A percentile compares a stretch with the other conserved stretches of the same genome.
These are phyloP conservation scores for Acanthosepion pharaonis DNA, from an alignment of 2,888 invertebrate genomes.

Conservation along the genomic window DNA sequence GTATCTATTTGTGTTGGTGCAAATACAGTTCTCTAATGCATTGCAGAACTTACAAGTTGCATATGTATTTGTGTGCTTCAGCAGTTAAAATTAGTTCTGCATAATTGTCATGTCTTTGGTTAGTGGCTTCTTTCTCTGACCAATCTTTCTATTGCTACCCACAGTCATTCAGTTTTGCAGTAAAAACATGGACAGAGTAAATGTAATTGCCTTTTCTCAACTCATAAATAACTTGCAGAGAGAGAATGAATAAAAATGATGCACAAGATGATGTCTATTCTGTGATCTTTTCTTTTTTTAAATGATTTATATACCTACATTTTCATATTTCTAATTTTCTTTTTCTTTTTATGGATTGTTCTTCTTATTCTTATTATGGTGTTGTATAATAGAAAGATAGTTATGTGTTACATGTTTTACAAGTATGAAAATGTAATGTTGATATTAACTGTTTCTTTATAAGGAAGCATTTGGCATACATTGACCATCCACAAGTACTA, in stretches of 20 bases:
- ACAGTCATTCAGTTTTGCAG: not conserved
- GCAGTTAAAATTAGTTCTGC: not conserved
- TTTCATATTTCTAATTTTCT: too few relatives aligned
- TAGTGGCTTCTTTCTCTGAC: not conserved
- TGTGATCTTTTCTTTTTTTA: too few relatives aligned
- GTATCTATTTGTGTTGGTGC: too few relatives aligned
- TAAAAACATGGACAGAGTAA: not conserved
- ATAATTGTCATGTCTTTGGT: not conserved
- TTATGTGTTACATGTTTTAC: too few relatives aligned
- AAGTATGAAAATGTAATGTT: too few relatives aligned
- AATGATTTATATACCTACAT: too few relatives aligned
- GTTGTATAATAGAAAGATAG: not conserved
- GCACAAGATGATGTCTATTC: not conserved
- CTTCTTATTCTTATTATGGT: not conserved
- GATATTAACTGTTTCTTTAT: too few relatives aligned
- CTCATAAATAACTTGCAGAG: not conserved
- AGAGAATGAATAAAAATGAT: not conserved
- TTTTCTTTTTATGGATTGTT: too few relatives aligned
- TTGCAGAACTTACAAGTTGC: not conserved
- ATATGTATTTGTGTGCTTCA: not conserved
- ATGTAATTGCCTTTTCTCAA: not conserved
- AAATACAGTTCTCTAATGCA: too few relatives aligned
- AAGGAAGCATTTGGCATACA: too few relatives aligned
- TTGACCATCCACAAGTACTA: too few relatives aligned
- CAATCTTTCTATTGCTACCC: not conserved